Conservation (phyloP, 2,888 invertebrate genomes). For the Gibbula magus region DNA sequence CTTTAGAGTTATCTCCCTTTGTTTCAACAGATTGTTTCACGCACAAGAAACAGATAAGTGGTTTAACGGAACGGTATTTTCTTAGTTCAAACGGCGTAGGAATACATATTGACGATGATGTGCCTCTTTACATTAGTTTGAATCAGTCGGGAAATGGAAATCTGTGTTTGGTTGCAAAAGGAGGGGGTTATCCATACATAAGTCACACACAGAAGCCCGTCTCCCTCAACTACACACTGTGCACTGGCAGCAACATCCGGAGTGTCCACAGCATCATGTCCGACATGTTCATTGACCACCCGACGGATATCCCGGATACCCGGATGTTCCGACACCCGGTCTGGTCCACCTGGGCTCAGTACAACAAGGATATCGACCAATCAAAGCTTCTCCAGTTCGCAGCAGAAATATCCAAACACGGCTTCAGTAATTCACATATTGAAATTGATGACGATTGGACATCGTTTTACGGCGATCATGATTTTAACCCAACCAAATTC, state of each 20-base stretch:
- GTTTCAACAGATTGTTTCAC: slow-evolving; percentile 52
- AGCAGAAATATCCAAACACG: slow-evolving; percentile 46
- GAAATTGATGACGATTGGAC: slow-evolving; percentile 92
- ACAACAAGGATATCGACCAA: slow-evolving; percentile 83
- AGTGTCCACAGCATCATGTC: slow-evolving; percentile 76
- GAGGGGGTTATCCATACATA: slow-evolving; percentile 47
- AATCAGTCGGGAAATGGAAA: slow-evolving; percentile 78
- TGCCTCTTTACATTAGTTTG: slow-evolving; percentile 86
- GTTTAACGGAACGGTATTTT: slow-evolving; percentile 77
- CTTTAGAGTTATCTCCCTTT: slow-evolving; percentile 49
- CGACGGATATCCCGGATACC: slow-evolving; percentile 80
- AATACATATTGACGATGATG: slow-evolving; percentile 80
- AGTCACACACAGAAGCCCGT: slow-evolving; percentile 39
- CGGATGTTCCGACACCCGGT: slow-evolving; percentile 86
- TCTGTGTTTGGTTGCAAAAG: slow-evolving; percentile 49
- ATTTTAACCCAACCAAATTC: slow-evolving; percentile 84
- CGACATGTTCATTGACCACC: slow-evolving; percentile 77
- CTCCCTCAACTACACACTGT: slow-evolving; percentile 56
- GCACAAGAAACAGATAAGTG: slow-evolving; percentile 71
- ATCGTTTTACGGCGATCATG: slow-evolving; percentile 87
- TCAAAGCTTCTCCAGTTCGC: slow-evolving; percentile 56
- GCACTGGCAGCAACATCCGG: slow-evolving; percentile 49
- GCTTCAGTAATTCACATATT: slow-evolving; percentile 62
- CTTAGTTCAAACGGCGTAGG: slow-evolving; percentile 83
- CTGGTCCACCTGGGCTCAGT: slow-evolving; percentile 93